Conservation (phyloP, 2,888 invertebrate species). For the Macrosoma leucophasiata region DNA sequence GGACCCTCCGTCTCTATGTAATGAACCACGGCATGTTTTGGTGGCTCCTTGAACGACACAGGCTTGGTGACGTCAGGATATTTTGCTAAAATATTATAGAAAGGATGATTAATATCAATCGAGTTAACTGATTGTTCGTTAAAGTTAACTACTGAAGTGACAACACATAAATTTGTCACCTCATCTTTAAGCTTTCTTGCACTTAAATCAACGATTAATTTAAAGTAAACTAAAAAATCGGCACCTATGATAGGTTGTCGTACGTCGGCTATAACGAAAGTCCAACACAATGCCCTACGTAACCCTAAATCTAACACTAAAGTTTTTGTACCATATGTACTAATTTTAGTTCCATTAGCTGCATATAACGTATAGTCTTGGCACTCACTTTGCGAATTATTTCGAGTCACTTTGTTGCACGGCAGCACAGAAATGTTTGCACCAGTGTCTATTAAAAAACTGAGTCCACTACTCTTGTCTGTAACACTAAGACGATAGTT, state of each 20-base stretch:
- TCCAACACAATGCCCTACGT: neutral
- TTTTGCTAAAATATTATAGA: slow-evolving; percentile 2
- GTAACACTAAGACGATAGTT: slow-evolving; percentile 15
- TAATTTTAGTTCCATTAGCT: slow-evolving; percentile 1
- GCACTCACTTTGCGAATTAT: neutral
- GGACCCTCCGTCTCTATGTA: slow-evolving; percentile 15
- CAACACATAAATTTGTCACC: slow-evolving; percentile 1
- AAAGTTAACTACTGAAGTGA: neutral
- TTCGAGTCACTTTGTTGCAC: neutral
- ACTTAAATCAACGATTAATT: slow-evolving; percentile 3
- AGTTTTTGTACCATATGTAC: slow-evolving; percentile 5
- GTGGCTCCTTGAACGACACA: slow-evolving; percentile 8
- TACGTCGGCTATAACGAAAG: slow-evolving; percentile 5
- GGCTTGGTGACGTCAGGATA: slow-evolving; percentile 6
- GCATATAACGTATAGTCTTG: slow-evolving; percentile 2
- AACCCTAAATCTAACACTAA: slow-evolving; percentile 1
- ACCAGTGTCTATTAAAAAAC: slow-evolving; percentile 13
- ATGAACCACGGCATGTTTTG: slow-evolving; percentile 14
- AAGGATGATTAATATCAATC: neutral
- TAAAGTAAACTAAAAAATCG: slow-evolving; percentile 3
- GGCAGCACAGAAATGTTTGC: slow-evolving; percentile 7
- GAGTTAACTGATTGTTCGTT: neutral
- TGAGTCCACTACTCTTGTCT: slow-evolving; percentile 11
- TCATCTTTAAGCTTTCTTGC: slow-evolving; percentile 5
- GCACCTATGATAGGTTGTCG: slow-evolving; percentile 7